A percentile compares a stretch with the other conserved stretches of the same genome.
phyloP scores from a whole-genome alignment of 2,113 vertebrate genomes.

The Rhinolophus sinicus region DNA sequence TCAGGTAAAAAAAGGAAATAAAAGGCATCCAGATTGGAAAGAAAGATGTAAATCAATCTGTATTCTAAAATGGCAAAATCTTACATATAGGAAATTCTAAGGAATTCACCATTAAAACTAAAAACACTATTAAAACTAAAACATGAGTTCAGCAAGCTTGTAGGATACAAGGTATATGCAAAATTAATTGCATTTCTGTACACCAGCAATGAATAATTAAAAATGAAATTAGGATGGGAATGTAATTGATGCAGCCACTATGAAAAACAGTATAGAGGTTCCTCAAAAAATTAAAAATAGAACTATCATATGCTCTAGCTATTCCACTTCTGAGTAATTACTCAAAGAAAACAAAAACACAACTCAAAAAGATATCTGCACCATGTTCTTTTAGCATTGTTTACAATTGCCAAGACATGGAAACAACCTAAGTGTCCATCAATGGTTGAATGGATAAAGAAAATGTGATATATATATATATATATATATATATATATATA shows the following conservation, averaged over 20 bases:
- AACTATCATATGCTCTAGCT: no score
- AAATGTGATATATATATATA: no score
- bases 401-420: no score
- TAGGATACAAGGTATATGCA: not conserved
- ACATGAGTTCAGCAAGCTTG: not conserved
- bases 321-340: no score
- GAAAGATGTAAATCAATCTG: not conserved
- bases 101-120: not conserved
- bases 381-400: no score
- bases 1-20: not conserved
- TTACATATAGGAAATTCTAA: not conserved
- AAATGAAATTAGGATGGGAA: not conserved
- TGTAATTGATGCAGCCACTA: not conserved
- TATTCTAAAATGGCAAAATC: constrained; percentile 20
- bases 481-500: no score
- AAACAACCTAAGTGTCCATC: no score
- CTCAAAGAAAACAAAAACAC: no score
- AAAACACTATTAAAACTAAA: not conserved
- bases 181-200: not conserved
- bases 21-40: not conserved
- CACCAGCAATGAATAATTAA: not conserved
- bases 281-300: not conserved
- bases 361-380: no score
- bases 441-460: no score
- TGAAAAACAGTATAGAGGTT: not conserved